phyloP scores from a whole-genome alignment of 2,113 vertebrate genomes.

The Atherinomorus stipes region DNA sequence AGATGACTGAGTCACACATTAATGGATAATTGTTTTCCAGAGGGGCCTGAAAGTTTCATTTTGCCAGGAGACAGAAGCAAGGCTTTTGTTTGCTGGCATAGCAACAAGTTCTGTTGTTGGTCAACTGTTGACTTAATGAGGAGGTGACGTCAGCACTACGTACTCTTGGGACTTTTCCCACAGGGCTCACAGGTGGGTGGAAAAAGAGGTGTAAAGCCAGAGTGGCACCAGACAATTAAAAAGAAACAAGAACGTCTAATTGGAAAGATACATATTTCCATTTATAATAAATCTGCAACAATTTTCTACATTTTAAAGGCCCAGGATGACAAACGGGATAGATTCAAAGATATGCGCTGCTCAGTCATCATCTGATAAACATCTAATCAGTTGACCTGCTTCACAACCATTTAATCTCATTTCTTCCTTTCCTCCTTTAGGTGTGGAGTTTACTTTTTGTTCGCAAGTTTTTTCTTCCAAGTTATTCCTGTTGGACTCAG shows the following conservation, averaged over 20 bases:
- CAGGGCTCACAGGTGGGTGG: constrained; percentile 43
- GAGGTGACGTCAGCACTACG: constrained; percentile 48
- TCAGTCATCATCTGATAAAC: neutral
- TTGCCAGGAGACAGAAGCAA: constrained; percentile 57
- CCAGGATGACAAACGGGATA: neutral
- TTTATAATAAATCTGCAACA: neutral
- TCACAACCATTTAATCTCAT: neutral
- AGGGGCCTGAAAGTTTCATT: constrained; percentile 34
- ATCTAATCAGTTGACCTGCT: neutral
- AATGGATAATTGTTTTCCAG: constrained; percentile 50
- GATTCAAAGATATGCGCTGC: neutral
- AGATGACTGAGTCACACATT: constrained; percentile 55
- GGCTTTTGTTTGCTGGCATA: constrained; percentile 60
- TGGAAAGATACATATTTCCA: neutral
- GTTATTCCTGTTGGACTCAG: too few relatives aligned
- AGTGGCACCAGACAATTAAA: constrained; percentile 30
- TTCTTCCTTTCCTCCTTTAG: too few relatives aligned
- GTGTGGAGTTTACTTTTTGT: too few relatives aligned
- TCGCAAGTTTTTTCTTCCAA: too few relatives aligned
- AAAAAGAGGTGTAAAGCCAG: constrained; percentile 49
- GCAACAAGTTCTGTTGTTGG: constrained; percentile 60
- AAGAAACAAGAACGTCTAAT: neutral
- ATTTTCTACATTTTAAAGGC: neutral
- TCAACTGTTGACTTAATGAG: constrained; percentile 41
- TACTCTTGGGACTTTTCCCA: constrained; percentile 56